These are phyloP conservation scores for Ammodytes marinus DNA, from an alignment of 2,113 vertebrate genomes.

Conservation along the genomic window DNA sequence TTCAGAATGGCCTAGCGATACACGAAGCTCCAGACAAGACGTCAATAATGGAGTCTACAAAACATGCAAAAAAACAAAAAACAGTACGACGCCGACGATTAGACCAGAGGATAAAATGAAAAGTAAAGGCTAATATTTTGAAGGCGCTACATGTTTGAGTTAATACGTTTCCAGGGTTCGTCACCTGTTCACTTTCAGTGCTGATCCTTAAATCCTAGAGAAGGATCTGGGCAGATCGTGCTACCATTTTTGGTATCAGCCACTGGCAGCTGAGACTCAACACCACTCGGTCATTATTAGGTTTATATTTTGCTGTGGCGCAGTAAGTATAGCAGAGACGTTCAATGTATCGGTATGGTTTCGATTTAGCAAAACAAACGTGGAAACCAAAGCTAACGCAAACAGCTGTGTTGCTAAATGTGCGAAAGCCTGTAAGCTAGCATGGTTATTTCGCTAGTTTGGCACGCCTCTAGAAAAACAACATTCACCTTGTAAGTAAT, in stretches of 20 bases:
- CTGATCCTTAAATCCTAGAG: background rate
- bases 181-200: background rate
- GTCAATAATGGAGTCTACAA: too few species aligned
- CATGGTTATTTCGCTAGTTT: background rate
- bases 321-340: too few species aligned
- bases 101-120: background rate
- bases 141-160: background rate
- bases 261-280: background rate
- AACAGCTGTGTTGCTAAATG: background rate
- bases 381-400: background rate
- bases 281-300: background rate
- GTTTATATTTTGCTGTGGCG: rapidly evolving
- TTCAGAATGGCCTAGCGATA: background rate
- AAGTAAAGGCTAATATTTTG: background rate
- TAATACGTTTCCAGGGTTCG: background rate
- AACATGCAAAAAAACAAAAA: too few species aligned
- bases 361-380: background rate
- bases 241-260: conserved; percentile 47
- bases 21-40: background rate
- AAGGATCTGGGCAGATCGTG: background rate
- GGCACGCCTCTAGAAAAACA: conserved; percentile 2
- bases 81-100: too few species aligned
- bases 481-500: background rate
- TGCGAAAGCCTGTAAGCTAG: conserved; percentile 20
- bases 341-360: background rate